Percentiles rank a stretch among this genome's conserved stretches.
Conservation (phyloP, 2,113 vertebrate genomes). For the Ciconia boyciana region DNA sequence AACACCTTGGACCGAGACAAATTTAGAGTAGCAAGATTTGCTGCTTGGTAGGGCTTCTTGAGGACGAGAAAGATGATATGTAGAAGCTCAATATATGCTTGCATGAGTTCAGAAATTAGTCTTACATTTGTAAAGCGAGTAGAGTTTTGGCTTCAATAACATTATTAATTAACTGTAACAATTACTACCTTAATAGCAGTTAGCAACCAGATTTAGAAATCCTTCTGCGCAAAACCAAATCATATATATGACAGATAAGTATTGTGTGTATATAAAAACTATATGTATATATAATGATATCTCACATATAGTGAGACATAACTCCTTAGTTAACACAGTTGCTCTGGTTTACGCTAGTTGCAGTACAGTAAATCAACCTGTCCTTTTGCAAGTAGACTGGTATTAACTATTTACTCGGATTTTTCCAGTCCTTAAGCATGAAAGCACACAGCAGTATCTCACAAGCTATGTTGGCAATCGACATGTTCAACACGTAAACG, state of each 20-base stretch:
- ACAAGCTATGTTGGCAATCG: background rate
- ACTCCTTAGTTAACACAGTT: background rate
- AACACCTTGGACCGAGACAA: accelerated
- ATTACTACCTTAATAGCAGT: background rate
- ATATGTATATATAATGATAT: background rate
- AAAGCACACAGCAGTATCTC: background rate
- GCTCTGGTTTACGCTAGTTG: background rate
- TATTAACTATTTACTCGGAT: background rate
- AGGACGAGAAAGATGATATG: background rate
- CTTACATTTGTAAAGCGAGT: background rate
- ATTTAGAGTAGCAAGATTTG: background rate
- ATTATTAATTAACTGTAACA: background rate
- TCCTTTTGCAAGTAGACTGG: background rate
- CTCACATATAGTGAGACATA: background rate
- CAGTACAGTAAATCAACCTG: background rate
- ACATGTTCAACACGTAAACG: background rate
- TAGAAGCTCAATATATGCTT: background rate
- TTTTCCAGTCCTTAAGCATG: background rate
- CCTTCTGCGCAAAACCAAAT: background rate
- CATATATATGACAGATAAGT: background rate
- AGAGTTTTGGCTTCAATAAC: background rate
- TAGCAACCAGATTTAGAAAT: background rate
- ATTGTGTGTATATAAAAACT: background rate
- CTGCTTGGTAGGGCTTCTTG: background rate
- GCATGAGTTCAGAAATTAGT: background rate